Base-by-base conservation (phyloP, 2,888 invertebrate species). In the Marronus borbonicus region DNA sequence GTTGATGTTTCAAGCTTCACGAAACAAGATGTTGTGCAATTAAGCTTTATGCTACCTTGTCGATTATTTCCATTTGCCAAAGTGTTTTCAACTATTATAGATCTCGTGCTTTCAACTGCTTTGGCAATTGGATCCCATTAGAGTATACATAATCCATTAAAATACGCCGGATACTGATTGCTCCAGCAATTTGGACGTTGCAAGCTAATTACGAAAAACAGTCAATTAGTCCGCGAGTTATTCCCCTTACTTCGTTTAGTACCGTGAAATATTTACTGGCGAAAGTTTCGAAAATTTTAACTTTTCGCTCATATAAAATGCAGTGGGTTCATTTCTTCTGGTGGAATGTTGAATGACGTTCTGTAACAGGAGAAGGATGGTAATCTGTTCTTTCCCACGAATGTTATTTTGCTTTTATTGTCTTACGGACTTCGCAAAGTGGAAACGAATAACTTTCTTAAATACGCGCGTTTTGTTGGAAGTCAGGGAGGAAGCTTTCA, bases 291-390 rank as follows among this genome's bases (percentile, higher is more conserved):
- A 69, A 77, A 62, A 72, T 76, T 76, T 60, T 74, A 76, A 80
- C 76, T 76, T 78, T 77, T 70, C 66, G 60, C 79, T 81, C 80
- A 81, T 81, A 77, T 78, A 81, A 81, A 81, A 81, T 81, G 72
- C 79, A 81, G 76, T 77, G 76, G 78, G 75, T 44, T 44, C 24
- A 44, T 49, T 66, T 66, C 66, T 66, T 66, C 44, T 44, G 31
- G 7, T 2, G 66, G 12, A 24, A 66, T 49, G 66, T 66, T 50
- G 44, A 66, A 66, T 31, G 62, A 31, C 62, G 62, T 31, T 24
- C 24, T 2, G 28, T 28, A 12, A 12, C 10, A 62, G 8, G 60
- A 12, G 44, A 44, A 55, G 7, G n/a, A 31, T 31, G 75, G 60
- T 80, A 78, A 79, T 76, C 80, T 78, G 79, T 68, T 80, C 66